Percentiles rank a stretch among this genome's conserved stretches.
Conservation (phyloP, 2,797 vertebrate genomes). For the Chrysocyon brachyurus region DNA sequence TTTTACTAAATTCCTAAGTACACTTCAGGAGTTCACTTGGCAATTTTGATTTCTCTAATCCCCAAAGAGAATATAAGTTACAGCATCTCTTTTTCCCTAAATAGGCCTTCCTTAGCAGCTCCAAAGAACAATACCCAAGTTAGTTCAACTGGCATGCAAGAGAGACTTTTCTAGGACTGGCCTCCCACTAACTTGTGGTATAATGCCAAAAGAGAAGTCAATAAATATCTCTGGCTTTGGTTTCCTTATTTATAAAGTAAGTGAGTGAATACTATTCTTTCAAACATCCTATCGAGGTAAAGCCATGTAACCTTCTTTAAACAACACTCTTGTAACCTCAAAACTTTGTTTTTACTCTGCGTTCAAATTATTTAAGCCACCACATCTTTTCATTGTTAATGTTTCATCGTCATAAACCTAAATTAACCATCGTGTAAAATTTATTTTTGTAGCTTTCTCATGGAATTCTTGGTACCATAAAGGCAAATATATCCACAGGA, state of each 20-base stretch:
- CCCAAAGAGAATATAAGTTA: neutral
- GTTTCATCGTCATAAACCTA: neutral
- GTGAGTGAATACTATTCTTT: neutral
- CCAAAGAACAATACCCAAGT: neutral
- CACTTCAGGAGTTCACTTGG: neutral
- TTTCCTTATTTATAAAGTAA: conserved; percentile 2
- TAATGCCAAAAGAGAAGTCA: neutral
- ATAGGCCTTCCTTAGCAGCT: neutral
- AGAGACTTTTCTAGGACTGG: neutral
- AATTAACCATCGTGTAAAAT: conserved; percentile 48
- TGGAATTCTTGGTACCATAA: conserved; percentile 38
- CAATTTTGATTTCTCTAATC: neutral
- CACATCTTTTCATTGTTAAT: neutral
- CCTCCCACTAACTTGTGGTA: neutral
- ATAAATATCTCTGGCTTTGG: neutral
- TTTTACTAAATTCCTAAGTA: conserved; percentile 1
- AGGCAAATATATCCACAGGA: conserved; percentile 9
- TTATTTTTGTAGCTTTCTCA: conserved; percentile 55
- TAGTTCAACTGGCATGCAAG: neutral
- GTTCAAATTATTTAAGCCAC: conserved; percentile 42
- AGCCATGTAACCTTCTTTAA: conserved; percentile 1
- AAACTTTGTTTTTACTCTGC: conserved; percentile 23
- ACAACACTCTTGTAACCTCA: neutral
- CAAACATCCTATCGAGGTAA: neutral
- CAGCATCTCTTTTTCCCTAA: neutral